phyloP scores from a whole-genome alignment of 2,797 vertebrate genomes.

The Hipposideros larvatus region DNA sequence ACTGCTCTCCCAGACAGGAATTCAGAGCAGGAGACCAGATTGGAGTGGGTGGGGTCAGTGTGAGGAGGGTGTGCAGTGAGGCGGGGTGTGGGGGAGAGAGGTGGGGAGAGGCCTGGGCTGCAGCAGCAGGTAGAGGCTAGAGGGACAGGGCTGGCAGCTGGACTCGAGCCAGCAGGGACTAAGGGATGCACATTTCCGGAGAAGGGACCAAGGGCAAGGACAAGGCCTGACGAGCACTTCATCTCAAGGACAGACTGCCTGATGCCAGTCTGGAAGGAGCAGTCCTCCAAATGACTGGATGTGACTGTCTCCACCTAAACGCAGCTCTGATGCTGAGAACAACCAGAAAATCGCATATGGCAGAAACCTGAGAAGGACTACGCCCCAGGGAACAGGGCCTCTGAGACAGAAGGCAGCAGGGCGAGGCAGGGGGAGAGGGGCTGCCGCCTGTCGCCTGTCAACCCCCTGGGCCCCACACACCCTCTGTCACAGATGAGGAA shows the following conservation, averaged over 20 bases:
- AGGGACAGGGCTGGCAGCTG: not conserved
- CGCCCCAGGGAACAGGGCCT: not conserved
- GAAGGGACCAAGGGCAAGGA: not conserved
- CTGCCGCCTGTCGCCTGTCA: no score
- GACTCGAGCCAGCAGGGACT: not conserved
- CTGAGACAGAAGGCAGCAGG: not conserved
- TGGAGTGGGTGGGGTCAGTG: not conserved
- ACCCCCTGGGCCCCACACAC: not conserved
- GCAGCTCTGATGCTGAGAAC: not conserved
- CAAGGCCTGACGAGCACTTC: not conserved
- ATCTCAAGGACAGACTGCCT: not conserved
- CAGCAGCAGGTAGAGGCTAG: not conserved
- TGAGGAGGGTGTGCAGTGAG: not conserved
- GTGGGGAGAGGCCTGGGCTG: not conserved
- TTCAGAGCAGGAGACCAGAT: not conserved
- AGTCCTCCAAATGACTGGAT: not conserved
- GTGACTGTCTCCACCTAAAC: not conserved
- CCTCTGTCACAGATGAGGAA: slow-evolving; percentile 13
- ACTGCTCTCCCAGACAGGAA: slow-evolving; percentile 36
- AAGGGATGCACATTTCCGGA: not conserved
- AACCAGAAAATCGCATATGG: not conserved
- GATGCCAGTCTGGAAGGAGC: not conserved
- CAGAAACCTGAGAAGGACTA: not conserved
- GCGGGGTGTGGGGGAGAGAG: not conserved
- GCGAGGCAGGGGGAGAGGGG: not conserved